Conservation (phyloP, 2,888 invertebrate genomes). For the Eudemis profundana region DNA sequence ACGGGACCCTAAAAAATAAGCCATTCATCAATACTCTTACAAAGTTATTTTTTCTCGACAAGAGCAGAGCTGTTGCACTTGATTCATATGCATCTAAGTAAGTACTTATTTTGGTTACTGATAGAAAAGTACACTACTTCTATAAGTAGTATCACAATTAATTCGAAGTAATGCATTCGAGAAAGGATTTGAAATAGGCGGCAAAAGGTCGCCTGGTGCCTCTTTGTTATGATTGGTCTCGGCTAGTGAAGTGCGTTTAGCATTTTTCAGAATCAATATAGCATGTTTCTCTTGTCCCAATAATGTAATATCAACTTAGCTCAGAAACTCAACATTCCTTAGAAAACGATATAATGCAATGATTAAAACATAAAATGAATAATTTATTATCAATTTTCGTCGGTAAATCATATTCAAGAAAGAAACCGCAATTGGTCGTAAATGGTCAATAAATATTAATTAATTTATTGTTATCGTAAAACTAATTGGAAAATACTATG, state of each 20-base stretch:
- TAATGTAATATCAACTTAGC: background rate
- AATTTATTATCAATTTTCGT: conserved; percentile 6
- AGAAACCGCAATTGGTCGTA: conserved; percentile 9
- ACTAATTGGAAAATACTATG: conserved; percentile 6
- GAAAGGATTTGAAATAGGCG: conserved; percentile 7
- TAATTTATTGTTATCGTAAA: background rate
- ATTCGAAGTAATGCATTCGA: conserved; percentile 12
- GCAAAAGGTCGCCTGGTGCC: background rate
- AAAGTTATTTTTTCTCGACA: background rate
- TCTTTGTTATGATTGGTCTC: conserved; percentile 30
- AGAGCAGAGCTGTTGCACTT: background rate
- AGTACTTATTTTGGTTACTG: background rate
- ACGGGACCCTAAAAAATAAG: too few species aligned
- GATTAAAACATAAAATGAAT: background rate
- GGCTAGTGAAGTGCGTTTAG: conserved; percentile 23
- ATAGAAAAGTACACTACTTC: too few species aligned
- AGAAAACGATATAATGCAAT: too few species aligned
- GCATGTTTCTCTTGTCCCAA: background rate
- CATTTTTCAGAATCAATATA: background rate
- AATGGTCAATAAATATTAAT: conserved; percentile 14
- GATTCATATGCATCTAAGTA: background rate
- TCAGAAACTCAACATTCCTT: too few species aligned
- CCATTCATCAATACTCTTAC: background rate
- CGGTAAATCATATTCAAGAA: conserved; percentile 4
- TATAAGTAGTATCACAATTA: background rate